phyloP scores from a whole-genome alignment of 2,113 vertebrate genomes.

The Maccullochella peelii region DNA sequence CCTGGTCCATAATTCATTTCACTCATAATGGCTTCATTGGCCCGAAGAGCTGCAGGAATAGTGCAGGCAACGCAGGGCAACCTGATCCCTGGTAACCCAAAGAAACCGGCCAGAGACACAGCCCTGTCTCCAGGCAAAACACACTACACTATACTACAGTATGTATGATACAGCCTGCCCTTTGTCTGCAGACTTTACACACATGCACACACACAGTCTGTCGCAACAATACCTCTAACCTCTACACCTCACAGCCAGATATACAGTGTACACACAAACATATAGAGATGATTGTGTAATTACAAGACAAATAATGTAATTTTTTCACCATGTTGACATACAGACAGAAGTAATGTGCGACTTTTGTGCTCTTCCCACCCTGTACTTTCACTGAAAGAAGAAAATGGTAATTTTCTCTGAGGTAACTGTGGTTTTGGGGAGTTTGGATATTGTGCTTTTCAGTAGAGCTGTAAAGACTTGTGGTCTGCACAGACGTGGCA shows the following conservation, averaged over 20 bases:
- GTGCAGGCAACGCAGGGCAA: conserved; percentile 63
- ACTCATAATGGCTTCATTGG: conserved; percentile 74
- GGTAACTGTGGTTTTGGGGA: conserved; percentile 50
- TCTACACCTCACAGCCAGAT: conserved; percentile 14
- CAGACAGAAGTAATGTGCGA: conserved; percentile 18
- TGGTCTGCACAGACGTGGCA: conserved; percentile 65
- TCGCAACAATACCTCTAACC: neutral
- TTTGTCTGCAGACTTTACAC: conserved; percentile 48
- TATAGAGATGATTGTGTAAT: conserved; percentile 22
- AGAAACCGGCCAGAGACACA: conserved; percentile 69
- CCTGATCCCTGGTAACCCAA: conserved; percentile 78
- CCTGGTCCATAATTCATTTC: conserved; percentile 81
- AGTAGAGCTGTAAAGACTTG: conserved; percentile 59
- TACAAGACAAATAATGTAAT: conserved; percentile 4
- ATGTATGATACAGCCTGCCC: conserved; percentile 56
- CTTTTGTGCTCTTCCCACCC: conserved; percentile 22
- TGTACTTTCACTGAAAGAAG: conserved; percentile 22
- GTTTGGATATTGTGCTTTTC: conserved; percentile 53
- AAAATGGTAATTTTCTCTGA: conserved; percentile 48
- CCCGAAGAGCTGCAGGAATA: conserved; percentile 69
- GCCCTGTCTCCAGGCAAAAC: conserved; percentile 75
- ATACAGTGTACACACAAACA: conserved; percentile 26
- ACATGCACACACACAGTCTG: conserved; percentile 14
- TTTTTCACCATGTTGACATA: conserved; percentile 38
- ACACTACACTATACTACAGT: conserved; percentile 48